These are phyloP conservation scores for Junonia oenone DNA, from an alignment of 2,888 invertebrate genomes.

Conservation along the genomic window DNA sequence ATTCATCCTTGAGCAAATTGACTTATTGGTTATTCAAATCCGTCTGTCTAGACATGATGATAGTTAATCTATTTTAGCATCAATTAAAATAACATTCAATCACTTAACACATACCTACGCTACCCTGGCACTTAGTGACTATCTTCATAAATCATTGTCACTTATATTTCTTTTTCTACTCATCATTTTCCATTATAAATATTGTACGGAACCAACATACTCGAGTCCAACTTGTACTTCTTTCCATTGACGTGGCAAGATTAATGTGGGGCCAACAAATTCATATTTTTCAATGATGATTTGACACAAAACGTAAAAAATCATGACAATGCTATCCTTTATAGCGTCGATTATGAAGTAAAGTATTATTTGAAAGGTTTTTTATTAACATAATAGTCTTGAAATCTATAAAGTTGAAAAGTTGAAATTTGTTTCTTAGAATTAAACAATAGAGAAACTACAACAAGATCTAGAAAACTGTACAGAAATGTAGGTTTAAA, in stretches of 20 bases:
- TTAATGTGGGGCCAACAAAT: conserved; percentile 57
- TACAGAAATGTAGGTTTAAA: too few species aligned
- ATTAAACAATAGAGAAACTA: too few species aligned
- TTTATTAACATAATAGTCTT: not conserved
- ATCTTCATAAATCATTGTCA: not conserved
- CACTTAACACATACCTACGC: too few species aligned
- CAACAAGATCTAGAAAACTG: too few species aligned
- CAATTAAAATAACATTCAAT: too few species aligned
- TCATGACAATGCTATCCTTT: conserved; percentile 59
- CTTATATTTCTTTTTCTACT: not conserved
- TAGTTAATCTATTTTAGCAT: too few species aligned
- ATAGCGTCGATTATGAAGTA: conserved; percentile 35
- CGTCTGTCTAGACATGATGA: too few species aligned
- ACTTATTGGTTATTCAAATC: too few species aligned
- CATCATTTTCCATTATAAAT: not conserved
- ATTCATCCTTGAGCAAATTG: too few species aligned
- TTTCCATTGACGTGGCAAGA: conserved; percentile 54
- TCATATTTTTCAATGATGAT: conserved; percentile 69
- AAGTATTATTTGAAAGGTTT: not conserved
- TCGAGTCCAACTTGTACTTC: not conserved
- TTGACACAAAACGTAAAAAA: conserved; percentile 62
- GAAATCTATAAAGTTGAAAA: not conserved
- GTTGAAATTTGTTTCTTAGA: not conserved
- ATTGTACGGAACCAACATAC: not conserved
- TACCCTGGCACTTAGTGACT: too few species aligned